A percentile compares a stretch with the other conserved stretches of the same genome.
phyloP scores from a whole-genome alignment of 2,113 vertebrate species.

The Delphinus delphis region DNA sequence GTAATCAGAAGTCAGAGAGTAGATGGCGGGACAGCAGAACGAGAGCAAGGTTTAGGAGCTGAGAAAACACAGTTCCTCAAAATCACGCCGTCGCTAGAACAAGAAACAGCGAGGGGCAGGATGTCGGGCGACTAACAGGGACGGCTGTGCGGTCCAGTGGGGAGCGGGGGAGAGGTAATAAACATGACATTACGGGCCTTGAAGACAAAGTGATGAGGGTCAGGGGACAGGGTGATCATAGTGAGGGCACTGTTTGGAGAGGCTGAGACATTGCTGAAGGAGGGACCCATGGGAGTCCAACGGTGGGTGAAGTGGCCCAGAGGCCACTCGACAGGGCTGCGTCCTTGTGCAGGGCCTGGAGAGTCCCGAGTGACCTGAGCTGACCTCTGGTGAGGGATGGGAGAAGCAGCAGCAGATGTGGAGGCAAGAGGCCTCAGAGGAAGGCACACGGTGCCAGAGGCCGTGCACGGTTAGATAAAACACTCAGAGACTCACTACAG shows the following conservation, averaged over 20 bases:
- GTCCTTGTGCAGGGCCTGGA: background rate
- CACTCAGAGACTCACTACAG: background rate
- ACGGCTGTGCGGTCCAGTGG: background rate
- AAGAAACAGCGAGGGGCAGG: background rate
- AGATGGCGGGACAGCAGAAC: background rate
- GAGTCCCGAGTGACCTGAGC: background rate
- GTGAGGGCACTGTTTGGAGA: too few species aligned
- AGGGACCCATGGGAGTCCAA: background rate
- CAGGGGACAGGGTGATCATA: fast-evolving
- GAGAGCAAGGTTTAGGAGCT: too few species aligned
- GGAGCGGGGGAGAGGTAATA: too few species aligned
- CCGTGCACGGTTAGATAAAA: background rate
- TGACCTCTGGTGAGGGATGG: background rate
- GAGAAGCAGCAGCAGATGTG: background rate
- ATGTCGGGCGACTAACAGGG: fast-evolving
- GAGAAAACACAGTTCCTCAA: fast-evolving
- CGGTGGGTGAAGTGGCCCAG: background rate
- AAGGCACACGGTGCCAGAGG: background rate
- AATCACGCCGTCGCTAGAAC: fast-evolving
- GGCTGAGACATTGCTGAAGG: background rate
- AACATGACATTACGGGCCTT: background rate
- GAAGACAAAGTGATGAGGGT: background rate
- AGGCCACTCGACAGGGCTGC: background rate
- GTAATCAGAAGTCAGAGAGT: fast-evolving
- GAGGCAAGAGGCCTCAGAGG: background rate